A percentile compares a stretch with the other conserved stretches of the same genome.
These are phyloP conservation scores for Parazoanthus atlanticus DNA, from an alignment of 92 coral and sea anemone genomes.

Conservation along the genomic window DNA sequence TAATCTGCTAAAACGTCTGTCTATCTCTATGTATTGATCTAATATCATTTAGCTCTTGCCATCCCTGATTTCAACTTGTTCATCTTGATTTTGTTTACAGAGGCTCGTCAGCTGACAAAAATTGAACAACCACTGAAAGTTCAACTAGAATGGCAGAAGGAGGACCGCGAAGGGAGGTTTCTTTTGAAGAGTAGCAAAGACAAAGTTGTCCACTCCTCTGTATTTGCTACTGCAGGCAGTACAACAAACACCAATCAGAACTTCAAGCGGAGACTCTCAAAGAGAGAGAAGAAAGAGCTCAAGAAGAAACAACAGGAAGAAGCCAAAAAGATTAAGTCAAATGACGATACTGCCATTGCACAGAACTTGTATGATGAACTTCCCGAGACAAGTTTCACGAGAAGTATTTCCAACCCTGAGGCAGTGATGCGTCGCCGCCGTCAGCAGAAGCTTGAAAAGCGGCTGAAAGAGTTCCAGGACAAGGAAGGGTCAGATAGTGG, in stretches of 20 bases:
- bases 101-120: slow-evolving; percentile 68
- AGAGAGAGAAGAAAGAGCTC: slow-evolving; percentile 88
- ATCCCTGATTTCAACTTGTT: neutral
- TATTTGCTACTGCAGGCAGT: slow-evolving; percentile 68
- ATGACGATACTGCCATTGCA: slow-evolving; percentile 80
- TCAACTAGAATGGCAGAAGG: slow-evolving; percentile 90
- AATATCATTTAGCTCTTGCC: too few relatives aligned
- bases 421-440: slow-evolving; percentile 95
- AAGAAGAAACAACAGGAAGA: slow-evolving; percentile 77
- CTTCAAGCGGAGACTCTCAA: slow-evolving; percentile 83
- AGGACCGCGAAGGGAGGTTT: slow-evolving; percentile 95
- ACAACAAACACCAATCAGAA: slow-evolving; percentile 69
- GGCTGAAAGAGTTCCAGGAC: slow-evolving; percentile 82
- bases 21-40: too few relatives aligned
- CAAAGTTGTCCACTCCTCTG: slow-evolving; percentile 75
- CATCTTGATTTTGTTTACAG: slow-evolving; percentile 49
- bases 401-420: slow-evolving; percentile 96
- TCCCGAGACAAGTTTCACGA: slow-evolving; percentile 89
- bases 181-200: slow-evolving; percentile 90
- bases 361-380: slow-evolving; percentile 82
- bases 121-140: slow-evolving; percentile 81
- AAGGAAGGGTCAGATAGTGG: slow-evolving; percentile 80
- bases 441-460: slow-evolving; percentile 82
- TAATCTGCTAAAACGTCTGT: too few relatives aligned
- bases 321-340: slow-evolving; percentile 52